phyloP scores from a whole-genome alignment of 2,113 vertebrate species.

The Sturnira hondurensis region DNA sequence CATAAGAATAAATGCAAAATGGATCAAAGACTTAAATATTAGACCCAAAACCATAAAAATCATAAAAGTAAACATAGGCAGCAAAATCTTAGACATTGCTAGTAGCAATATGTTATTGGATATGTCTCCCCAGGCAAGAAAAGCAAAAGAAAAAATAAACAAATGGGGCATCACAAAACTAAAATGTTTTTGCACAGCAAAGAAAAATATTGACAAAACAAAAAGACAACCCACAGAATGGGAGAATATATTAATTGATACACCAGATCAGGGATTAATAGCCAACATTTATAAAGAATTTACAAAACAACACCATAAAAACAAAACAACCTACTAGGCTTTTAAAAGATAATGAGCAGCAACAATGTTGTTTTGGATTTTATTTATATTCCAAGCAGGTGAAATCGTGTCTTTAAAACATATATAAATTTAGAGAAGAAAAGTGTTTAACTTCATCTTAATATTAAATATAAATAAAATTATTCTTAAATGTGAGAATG shows the following conservation, averaged over 20 bases:
- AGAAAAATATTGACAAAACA: not conserved
- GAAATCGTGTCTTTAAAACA: not conserved
- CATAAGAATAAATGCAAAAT: not conserved
- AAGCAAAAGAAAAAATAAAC: not conserved
- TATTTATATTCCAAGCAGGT: not conserved
- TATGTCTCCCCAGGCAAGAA: not conserved
- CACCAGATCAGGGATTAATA: not conserved
- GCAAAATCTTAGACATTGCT: not conserved
- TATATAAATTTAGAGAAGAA: not conserved
- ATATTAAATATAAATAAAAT: not conserved
- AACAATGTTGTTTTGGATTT: not conserved
- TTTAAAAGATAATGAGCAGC: not conserved
- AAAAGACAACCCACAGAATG: not conserved
- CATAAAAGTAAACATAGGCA: not conserved
- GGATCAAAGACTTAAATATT: not conserved
- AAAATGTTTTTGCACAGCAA: not conserved
- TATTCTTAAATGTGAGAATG: not conserved
- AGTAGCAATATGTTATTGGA: not conserved
- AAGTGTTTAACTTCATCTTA: not conserved
- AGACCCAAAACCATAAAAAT: not conserved
- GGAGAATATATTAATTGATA: not conserved
- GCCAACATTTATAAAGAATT: not conserved
- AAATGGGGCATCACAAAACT: not conserved
- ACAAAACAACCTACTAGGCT: not conserved
- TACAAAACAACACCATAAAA: not conserved